These are phyloP conservation scores for Rhinolophus ferrumequinum DNA, from an alignment of 2,113 vertebrate genomes.

Conservation along the genomic window DNA sequence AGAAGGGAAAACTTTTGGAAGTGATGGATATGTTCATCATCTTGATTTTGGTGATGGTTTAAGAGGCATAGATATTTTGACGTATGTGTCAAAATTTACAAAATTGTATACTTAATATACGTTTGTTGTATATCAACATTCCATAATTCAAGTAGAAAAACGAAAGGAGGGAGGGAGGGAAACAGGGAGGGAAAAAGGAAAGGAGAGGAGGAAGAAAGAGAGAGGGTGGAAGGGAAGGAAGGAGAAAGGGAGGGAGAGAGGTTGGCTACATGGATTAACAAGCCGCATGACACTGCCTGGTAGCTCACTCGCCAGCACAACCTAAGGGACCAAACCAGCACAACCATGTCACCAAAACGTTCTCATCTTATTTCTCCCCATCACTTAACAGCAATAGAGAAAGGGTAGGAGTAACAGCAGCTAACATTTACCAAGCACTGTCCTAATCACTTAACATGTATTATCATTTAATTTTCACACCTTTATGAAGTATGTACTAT, in stretches of 20 bases:
- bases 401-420: neutral
- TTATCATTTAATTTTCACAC: conserved; percentile 20
- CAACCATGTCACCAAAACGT: neutral
- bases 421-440: neutral
- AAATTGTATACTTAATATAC: neutral
- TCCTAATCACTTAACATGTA: neutral
- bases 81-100: neutral
- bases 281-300: neutral
- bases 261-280: neutral
- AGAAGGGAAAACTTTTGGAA: neutral
- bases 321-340: too few relatives aligned
- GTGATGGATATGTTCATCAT: neutral
- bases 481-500: neutral
- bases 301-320: neutral
- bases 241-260: neutral
- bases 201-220: neutral
- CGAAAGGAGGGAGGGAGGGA: neutral
- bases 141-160: neutral
- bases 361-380: neutral
- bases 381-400: neutral
- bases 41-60: neutral
- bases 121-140: neutral
- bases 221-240: neutral
- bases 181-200: neutral
- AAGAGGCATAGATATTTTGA: neutral